Conservation (phyloP, 2,888 invertebrate genomes). For the Polydrusus cervinus region DNA sequence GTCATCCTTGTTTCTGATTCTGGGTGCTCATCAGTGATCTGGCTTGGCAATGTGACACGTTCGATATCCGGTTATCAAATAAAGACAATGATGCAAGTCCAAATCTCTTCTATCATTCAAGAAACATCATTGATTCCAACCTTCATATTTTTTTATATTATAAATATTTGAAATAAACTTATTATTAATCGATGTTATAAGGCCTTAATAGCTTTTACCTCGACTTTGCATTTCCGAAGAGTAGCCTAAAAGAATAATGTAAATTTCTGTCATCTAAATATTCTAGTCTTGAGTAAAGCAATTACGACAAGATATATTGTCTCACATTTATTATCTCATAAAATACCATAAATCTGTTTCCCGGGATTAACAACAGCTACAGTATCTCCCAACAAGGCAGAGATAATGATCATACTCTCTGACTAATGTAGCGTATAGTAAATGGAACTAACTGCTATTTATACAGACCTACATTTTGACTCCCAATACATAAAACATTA, state of each 20-base stretch:
- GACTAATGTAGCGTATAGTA: slow-evolving; percentile 42
- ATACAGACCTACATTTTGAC: slow-evolving; percentile 9
- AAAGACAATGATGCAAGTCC: no score
- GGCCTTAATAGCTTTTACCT: neutral
- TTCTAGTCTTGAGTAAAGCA: neutral
- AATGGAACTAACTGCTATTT: slow-evolving; percentile 34
- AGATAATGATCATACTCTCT: slow-evolving; percentile 36
- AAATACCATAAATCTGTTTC: slow-evolving; percentile 33
- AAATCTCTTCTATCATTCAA: no score
- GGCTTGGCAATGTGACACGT: no score
- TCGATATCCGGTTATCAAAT: no score
- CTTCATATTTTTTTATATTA: no score
- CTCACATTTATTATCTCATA: neutral
- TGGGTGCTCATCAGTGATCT: no score
- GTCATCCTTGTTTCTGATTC: no score
- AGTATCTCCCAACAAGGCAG: slow-evolving; percentile 24
- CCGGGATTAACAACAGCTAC: slow-evolving; percentile 14
- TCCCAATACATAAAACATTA: slow-evolving; percentile 23
- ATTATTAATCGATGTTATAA: neutral
- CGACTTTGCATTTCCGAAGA: neutral
- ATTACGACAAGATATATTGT: neutral
- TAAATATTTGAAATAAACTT: no score
- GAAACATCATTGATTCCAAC: no score
- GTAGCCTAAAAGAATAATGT: neutral
- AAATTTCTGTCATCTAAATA: slow-evolving; percentile 5